Evolutionary conservation across 2,888 invertebrate genomes (phyloP).

Genomic region (Eilema depressum): DNA sequence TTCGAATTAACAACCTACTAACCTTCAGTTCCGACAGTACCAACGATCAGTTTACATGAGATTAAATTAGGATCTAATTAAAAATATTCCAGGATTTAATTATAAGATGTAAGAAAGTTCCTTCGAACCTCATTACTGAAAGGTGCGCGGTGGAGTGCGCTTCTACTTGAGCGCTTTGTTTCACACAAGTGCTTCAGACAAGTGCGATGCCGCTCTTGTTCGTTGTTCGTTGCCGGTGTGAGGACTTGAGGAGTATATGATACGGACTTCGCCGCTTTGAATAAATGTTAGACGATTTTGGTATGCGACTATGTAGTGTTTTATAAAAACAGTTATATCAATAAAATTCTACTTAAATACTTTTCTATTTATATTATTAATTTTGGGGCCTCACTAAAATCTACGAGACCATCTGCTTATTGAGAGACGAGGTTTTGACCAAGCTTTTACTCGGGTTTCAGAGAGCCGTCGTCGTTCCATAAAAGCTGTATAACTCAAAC

Average conservation of each 20-base stretch:
- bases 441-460: too few species aligned
- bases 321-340: background rate
- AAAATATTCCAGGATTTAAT: constrained; percentile 15
- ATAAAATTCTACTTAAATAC: too few species aligned
- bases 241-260: background rate
- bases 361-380: too few species aligned
- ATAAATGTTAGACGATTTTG: background rate
- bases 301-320: background rate
- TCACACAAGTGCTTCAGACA: constrained; percentile 1
- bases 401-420: too few species aligned
- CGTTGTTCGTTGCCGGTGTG: background rate
- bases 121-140: constrained; percentile 30
- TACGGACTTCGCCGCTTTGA: background rate
- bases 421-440: too few species aligned
- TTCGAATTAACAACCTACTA: background rate
- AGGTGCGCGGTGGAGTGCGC: constrained; percentile 16
- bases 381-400: too few species aligned
- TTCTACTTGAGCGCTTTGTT: constrained; percentile 30
- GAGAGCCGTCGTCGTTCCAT: too few species aligned
- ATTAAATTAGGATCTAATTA: background rate
- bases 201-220: constrained; percentile 13
- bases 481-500: too few species aligned
- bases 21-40: too few species aligned
- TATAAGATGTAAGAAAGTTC: constrained; percentile 17
- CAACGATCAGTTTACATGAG: background rate